Percentiles rank a stretch among this genome's conserved stretches.
Conservation (phyloP, 2,797 vertebrate genomes). For the Pseudocheirus occidentalis region DNA sequence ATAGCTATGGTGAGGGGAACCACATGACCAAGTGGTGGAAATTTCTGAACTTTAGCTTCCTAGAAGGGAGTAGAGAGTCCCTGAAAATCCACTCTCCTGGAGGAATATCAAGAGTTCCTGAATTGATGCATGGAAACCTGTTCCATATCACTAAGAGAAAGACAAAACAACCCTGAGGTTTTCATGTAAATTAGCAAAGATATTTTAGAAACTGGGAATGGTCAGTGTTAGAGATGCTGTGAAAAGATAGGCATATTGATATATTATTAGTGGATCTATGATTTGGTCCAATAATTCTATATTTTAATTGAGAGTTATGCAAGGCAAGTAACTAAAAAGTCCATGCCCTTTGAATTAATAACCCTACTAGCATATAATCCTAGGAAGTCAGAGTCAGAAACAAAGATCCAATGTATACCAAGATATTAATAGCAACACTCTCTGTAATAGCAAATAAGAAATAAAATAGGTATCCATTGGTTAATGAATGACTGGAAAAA, state of each 20-base stretch:
- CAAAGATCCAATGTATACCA: not conserved
- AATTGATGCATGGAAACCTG: not conserved
- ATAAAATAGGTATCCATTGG: not conserved
- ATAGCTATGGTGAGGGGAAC: not conserved
- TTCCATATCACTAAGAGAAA: not conserved
- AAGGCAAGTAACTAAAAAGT: not conserved
- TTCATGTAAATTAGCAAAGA: not conserved
- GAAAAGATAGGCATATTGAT: not conserved
- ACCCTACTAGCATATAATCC: not conserved
- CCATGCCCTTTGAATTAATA: not conserved
- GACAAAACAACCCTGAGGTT: not conserved
- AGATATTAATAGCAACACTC: not conserved
- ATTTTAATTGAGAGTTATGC: not conserved
- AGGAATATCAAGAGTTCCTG: not conserved
- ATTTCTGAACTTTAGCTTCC: not conserved
- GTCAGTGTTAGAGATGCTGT: not conserved
- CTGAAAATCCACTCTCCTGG: not conserved
- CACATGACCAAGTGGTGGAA: not conserved
- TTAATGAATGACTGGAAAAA: not conserved
- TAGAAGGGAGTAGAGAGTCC: not conserved
- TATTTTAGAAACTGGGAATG: not conserved
- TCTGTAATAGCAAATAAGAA: not conserved
- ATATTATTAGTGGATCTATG: not conserved
- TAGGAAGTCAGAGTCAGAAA: not conserved
- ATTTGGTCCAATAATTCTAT: not conserved